A percentile compares a stretch with the other conserved stretches of the same genome.
phyloP scores from a whole-genome alignment of 2,888 invertebrate genomes.

The Hipparchia semele region DNA sequence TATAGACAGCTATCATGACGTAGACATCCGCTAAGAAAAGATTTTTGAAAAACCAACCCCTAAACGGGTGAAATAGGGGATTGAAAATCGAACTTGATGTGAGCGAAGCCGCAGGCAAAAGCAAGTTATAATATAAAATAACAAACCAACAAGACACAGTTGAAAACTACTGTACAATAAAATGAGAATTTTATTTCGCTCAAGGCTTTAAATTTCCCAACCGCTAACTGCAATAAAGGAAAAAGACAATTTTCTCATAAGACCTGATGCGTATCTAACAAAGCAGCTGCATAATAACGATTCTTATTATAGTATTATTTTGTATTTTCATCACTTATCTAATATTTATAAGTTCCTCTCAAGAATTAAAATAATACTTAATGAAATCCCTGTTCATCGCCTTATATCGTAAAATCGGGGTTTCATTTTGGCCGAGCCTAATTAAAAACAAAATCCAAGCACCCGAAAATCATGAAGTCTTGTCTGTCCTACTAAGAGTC shows the following conservation, averaged over 20 bases:
- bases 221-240: constrained; percentile 38
- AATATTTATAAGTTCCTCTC: not conserved
- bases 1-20: too few species aligned
- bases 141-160: not conserved
- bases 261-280: constrained; percentile 42
- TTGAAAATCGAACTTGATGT: not conserved
- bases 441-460: too few species aligned
- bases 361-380: too few species aligned
- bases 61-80: not conserved
- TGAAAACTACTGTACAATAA: constrained; percentile 27
- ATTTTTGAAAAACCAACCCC: too few species aligned
- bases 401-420: too few species aligned
- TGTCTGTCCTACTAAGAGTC: too few species aligned
- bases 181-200: constrained; percentile 35
- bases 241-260: constrained; percentile 45
- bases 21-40: too few species aligned
- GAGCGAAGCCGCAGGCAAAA: not conserved
- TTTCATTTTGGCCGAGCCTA: too few species aligned
- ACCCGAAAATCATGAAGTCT: too few species aligned
- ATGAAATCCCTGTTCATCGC: too few species aligned
- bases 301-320: constrained; percentile 28
- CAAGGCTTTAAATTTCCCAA: constrained; percentile 39
- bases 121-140: not conserved
- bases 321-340: constrained; percentile 22
- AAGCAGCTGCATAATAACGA: constrained; percentile 41